Evolutionary conservation across 2,797 vertebrate genomes (phyloP).

Genomic region (Helostoma temminkii): DNA sequence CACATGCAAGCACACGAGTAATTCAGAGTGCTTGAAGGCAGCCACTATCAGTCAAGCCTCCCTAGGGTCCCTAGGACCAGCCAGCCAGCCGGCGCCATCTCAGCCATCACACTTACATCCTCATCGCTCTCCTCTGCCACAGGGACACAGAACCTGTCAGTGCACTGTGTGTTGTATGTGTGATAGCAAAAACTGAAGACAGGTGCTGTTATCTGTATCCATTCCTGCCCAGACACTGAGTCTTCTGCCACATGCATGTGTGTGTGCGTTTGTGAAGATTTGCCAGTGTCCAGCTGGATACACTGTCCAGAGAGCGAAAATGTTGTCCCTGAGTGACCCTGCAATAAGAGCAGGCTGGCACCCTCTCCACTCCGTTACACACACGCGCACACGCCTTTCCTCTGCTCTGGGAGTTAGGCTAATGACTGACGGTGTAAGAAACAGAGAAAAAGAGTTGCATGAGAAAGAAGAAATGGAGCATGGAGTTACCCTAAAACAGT

Average conservation of each 20-base stretch:
- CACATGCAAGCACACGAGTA: constrained; percentile 18
- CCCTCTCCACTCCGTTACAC: constrained; percentile 12
- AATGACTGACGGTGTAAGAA: constrained; percentile 65
- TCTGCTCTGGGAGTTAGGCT: constrained; percentile 56
- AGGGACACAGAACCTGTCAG: constrained; percentile 58
- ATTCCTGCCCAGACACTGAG: constrained; percentile 56
- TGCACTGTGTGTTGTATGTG: constrained; percentile 17
- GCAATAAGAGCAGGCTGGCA: constrained; percentile 49
- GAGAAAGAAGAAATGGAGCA: constrained; percentile 60
- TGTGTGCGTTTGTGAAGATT: constrained; percentile 46
- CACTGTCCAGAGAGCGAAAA: constrained; percentile 54
- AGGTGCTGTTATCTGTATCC: constrained; percentile 65
- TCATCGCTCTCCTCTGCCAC: constrained; percentile 62
- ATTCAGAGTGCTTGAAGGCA: constrained; percentile 56
- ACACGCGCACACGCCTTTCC: constrained; percentile 15
- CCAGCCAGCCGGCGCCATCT: constrained; percentile 64
- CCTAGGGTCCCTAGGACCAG: constrained; percentile 62
- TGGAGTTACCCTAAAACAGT: constrained; percentile 42
- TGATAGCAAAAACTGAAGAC: constrained; percentile 58
- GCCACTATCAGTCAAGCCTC: constrained; percentile 75
- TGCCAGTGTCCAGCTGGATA: constrained; percentile 40
- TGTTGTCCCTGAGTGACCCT: constrained; percentile 65
- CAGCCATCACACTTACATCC: constrained; percentile 63
- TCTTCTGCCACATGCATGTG: constrained; percentile 49
- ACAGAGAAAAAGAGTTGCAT: constrained; percentile 41